phyloP scores from a whole-genome alignment of 2,113 vertebrate species.

The Anhinga rufa region DNA sequence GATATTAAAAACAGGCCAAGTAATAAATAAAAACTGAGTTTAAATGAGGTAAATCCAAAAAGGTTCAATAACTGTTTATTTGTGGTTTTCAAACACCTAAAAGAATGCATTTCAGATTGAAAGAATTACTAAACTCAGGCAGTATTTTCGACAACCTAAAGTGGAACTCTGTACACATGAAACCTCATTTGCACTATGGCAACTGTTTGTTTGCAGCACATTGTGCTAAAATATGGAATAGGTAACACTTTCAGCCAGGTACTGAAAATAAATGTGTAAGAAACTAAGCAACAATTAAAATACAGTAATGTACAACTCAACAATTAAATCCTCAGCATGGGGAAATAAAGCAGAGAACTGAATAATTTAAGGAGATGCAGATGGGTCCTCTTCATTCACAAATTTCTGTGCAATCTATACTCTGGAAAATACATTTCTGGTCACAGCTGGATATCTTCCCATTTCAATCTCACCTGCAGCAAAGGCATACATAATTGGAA shows the following conservation, averaged over 20 bases:
- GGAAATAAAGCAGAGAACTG: conserved; percentile 75
- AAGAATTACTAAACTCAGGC: conserved; percentile 79
- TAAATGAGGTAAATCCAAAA: conserved; percentile 90
- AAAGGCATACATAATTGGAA: background rate
- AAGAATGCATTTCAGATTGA: conserved; percentile 71
- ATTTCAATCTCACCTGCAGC: conserved; percentile 68
- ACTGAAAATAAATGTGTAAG: conserved; percentile 85
- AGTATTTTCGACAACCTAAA: conserved; percentile 75
- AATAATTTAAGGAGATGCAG: conserved; percentile 81
- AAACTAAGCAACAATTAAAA: conserved; percentile 84
- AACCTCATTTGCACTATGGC: conserved; percentile 76
- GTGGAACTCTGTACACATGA: conserved; percentile 77
- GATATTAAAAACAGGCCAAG: conserved; percentile 87
- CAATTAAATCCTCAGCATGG: conserved; percentile 70
- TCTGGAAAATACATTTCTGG: conserved; percentile 76
- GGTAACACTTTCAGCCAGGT: conserved; percentile 86
- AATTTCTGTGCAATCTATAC: conserved; percentile 75
- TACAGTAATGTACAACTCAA: conserved; percentile 83
- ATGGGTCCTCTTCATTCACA: conserved; percentile 76
- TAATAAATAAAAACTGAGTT: conserved; percentile 89
- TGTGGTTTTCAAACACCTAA: conserved; percentile 75
- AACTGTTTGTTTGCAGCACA: conserved; percentile 80
- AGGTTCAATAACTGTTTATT: conserved; percentile 81
- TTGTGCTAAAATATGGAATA: conserved; percentile 86
- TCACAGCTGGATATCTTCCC: conserved; percentile 69